A percentile compares a stretch with the other conserved stretches of the same genome.
Evolutionary conservation across 2,888 invertebrate genomes (phyloP).

Genomic region (Agonopterix alstromeriana): DNA sequence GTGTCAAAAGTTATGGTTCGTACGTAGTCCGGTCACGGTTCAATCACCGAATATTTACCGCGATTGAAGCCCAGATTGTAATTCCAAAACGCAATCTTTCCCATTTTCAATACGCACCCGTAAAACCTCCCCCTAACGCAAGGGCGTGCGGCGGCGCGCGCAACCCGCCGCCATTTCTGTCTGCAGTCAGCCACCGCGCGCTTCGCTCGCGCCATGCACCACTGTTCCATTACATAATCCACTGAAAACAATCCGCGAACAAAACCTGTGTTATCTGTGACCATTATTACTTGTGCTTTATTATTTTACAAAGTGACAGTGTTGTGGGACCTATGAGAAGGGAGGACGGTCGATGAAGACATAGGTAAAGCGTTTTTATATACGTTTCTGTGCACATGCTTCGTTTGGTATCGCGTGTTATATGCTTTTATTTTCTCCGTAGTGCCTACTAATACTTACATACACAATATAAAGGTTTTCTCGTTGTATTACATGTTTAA

Average conservation of each 20-base stretch:
- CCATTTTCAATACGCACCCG: background rate
- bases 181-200: conserved; percentile 65
- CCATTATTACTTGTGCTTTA: background rate
- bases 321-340: background rate
- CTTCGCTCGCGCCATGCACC: conserved; percentile 54
- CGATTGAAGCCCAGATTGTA: no score
- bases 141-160: conserved; percentile 4
- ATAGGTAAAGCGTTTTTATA: background rate
- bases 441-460: no score
- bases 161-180: conserved; percentile 56
- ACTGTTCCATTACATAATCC: conserved; percentile 3
- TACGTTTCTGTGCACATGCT: background rate
- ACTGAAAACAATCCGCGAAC: background rate
- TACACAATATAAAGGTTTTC: no score
- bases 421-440: background rate
- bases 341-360: background rate
- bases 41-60: no score
- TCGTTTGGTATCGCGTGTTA: background rate
- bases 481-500: no score
- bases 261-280: background rate
- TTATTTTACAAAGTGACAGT: background rate
- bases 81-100: no score
- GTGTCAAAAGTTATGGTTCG: no score
- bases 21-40: no score
- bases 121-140: background rate